A percentile compares a stretch with the other conserved stretches of the same genome.
These are phyloP conservation scores for Diplosoma virens DNA, from an alignment of 23 tunicate genomes.

Conservation along the genomic window DNA sequence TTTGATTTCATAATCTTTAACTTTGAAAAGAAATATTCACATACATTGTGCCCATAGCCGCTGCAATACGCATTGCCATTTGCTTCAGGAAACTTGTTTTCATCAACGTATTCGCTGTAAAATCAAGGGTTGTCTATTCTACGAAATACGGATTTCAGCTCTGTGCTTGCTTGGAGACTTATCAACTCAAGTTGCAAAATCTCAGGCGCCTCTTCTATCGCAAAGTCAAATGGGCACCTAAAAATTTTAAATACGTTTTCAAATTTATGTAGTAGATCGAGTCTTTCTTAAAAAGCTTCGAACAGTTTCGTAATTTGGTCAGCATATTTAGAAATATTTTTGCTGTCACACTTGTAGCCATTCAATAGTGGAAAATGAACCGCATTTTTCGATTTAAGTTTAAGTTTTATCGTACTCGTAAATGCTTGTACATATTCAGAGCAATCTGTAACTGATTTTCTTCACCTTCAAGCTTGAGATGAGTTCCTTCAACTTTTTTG, in stretches of 20 bases:
- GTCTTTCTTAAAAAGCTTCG: not conserved
- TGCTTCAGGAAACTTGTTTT: constrained; percentile 1
- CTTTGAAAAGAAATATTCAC: not conserved
- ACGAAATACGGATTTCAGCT: not conserved
- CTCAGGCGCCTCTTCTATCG: constrained; percentile 14
- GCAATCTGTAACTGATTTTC: no score
- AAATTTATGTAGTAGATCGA: not conserved
- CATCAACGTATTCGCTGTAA: constrained; percentile 1
- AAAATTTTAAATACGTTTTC: not conserved
- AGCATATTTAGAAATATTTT: not conserved
- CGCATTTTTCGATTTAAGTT: not conserved
- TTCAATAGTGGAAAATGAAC: not conserved
- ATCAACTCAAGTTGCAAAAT: constrained; percentile 9
- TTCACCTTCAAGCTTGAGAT: not conserved
- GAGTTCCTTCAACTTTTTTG: not conserved
- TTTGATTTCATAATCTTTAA: constrained; percentile 4
- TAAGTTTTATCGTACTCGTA: not conserved
- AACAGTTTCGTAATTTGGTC: constrained; percentile 1
- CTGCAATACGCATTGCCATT: constrained; percentile 2
- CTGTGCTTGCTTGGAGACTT: not conserved
- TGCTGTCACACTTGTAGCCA: not conserved
- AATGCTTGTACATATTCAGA: not conserved
- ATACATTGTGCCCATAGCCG: constrained; percentile 1
- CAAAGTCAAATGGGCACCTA: constrained; percentile 10
- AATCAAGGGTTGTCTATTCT: not conserved